phyloP scores from a whole-genome alignment of 1,140 invertebrate species.

The Sinella curviseta region DNA sequence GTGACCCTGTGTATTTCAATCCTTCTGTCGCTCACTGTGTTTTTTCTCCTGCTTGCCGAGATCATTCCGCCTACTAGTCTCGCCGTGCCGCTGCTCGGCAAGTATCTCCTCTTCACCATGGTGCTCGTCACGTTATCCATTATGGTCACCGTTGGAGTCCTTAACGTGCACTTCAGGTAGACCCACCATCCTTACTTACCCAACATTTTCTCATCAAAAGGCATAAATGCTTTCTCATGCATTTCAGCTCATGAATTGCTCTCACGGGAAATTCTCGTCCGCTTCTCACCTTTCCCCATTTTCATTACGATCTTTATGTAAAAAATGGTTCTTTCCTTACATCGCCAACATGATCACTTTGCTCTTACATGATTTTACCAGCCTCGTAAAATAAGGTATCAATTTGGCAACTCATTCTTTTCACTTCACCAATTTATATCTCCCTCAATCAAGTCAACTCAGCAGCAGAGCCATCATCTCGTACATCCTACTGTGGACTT shows the following conservation, averaged over 20 bases:
- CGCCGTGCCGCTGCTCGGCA: constrained; percentile 94
- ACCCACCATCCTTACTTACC: too few species aligned
- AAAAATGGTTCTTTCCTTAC: too few species aligned
- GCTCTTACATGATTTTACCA: too few species aligned
- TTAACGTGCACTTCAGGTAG: constrained; percentile 98
- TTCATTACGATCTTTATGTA: too few species aligned
- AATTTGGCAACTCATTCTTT: too few species aligned
- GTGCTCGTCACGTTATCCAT: constrained; percentile 95
- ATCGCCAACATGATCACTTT: too few species aligned
- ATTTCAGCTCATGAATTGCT: not conserved
- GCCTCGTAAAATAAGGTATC: too few species aligned
- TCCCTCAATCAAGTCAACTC: too few species aligned
- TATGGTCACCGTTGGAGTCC: constrained; percentile 92
- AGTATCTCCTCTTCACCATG: constrained; percentile 96
- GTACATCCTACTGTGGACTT: too few species aligned
- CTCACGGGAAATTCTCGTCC: not conserved
- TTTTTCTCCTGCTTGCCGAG: constrained; percentile 94
- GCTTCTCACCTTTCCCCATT: not conserved
- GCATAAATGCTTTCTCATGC: not conserved
- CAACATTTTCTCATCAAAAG: not conserved
- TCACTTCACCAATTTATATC: too few species aligned
- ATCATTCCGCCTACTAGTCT: constrained; percentile 97
- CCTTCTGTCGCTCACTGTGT: constrained; percentile 95
- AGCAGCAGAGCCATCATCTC: too few species aligned
- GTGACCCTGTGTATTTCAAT: constrained; percentile 95